Evolutionary conservation across 2,113 vertebrate genomes (phyloP).

Genomic region (Oreochromis aureus): DNA sequence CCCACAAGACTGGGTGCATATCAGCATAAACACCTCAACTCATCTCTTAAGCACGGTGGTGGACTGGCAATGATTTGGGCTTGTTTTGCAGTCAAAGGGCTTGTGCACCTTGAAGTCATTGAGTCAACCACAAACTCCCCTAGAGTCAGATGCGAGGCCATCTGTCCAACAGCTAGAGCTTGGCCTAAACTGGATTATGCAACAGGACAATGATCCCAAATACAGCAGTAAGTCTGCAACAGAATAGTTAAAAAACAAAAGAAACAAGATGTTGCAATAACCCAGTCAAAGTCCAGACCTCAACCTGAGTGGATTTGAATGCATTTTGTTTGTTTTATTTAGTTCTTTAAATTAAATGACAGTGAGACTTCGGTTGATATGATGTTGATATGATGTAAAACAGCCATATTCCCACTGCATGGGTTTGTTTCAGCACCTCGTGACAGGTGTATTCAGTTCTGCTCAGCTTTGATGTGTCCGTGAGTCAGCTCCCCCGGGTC

Average conservation of each 20-base stretch:
- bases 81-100: not conserved
- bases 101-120: not conserved
- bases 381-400: not conserved
- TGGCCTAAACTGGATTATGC: not conserved
- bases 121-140: not conserved
- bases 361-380: not conserved
- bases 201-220: not conserved
- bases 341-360: not conserved
- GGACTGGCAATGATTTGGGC: not conserved
- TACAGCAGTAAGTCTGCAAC: not conserved
- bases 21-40: not conserved
- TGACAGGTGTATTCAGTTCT: not conserved
- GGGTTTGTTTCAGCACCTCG: not conserved
- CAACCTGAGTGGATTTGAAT: not conserved
- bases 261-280: not conserved
- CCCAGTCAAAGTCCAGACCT: not conserved
- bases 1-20: not conserved
- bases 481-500: constrained; percentile 20
- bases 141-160: not conserved
- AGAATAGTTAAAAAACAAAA: not conserved
- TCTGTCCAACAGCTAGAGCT: not conserved
- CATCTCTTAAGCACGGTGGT: not conserved
- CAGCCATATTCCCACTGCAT: not conserved
- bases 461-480: not conserved
- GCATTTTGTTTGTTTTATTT: not conserved